A percentile compares a stretch with the other conserved stretches of the same genome.
Conservation (phyloP, 2,888 invertebrate species). For the Drosophila demipolita region DNA sequence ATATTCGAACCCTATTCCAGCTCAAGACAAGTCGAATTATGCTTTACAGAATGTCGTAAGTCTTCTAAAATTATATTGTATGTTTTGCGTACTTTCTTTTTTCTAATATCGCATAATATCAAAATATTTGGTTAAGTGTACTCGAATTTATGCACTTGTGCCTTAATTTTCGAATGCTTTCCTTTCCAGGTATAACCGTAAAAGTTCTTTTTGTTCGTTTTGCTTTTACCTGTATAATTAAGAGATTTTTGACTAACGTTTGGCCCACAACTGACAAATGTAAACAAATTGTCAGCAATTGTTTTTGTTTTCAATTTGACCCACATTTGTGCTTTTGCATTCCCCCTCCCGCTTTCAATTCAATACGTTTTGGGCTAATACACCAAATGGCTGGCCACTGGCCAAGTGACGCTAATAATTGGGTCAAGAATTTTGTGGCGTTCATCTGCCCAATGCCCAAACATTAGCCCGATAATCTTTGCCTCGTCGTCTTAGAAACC, state of each 20-base stretch:
- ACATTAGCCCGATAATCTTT: slow-evolving; percentile 52
- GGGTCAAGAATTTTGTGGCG: slow-evolving; percentile 40
- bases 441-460: slow-evolving; percentile 10
- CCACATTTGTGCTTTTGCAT: slow-evolving; percentile 23
- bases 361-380: slow-evolving; percentile 49
- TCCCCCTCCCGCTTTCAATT: slow-evolving; percentile 27
- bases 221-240: slow-evolving; percentile 26
- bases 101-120: neutral
- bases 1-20: neutral
- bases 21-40: neutral
- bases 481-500: slow-evolving; percentile 10
- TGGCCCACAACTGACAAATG: slow-evolving; percentile 41
- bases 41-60: neutral
- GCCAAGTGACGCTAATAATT: slow-evolving; percentile 50
- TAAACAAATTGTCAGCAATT: slow-evolving; percentile 58
- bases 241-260: slow-evolving; percentile 29
- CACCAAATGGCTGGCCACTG: slow-evolving; percentile 40
- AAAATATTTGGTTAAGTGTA: neutral
- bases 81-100: neutral
- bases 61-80: neutral
- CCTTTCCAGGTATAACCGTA: slow-evolving; percentile 9
- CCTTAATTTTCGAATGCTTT: slow-evolving; percentile 1
- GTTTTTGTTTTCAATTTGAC: slow-evolving; percentile 41
- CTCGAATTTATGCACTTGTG: neutral
- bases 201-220: slow-evolving; percentile 26